Base-by-base conservation (phyloP, 2,797 vertebrate genomes). In the Myotis pilosus region DNA sequence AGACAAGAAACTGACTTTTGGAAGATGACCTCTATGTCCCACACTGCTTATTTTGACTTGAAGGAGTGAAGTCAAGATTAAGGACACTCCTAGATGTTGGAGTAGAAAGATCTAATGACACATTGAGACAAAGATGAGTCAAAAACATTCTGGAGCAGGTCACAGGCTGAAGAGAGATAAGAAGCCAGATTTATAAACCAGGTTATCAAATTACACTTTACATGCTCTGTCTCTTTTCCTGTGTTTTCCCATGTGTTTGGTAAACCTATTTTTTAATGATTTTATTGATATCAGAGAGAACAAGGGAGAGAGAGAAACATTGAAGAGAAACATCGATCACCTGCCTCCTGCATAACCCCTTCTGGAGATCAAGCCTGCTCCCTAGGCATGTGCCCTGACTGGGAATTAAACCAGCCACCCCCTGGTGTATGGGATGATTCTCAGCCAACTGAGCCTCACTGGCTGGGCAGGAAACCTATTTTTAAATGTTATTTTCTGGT, bases 1-100 rank as follows among this genome's bases (percentile, higher is more conserved):
- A 89, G 19, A 57, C 22, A 79, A 87, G 62, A 62, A 76, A n/a
- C 9, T 64, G 71, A 87, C 71, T 80, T 94, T 41, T 69, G 47
- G 38, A 87, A 87, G 53, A 79, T 22, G n/a, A 36, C 62, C 2
- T 89, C 23, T 75, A 36, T 19, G 49, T 81, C 19, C 9, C 53
- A 72, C 28, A 64, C 8, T 92, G 60, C 69, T 78, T 57, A 23
- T 84, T 60, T 87, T 8, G 19, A 84, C 53, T 79, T 89, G 16
- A 89, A 68, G 71, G 36, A 80, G 19, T 64, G 23, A 92, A 80
- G 8, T 82, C n/a, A 83, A 89, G n/a, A 69, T 91, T 82, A 82
- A 86, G 64, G 23, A 74, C 44, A 89, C 64, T 41, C 5, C 57
- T 81, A 38, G 1, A 22, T 75, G 19, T 55, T 87, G 57, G 30